Evolutionary conservation across 2,113 vertebrate species (phyloP), one percentile per base, ranked within the genome.

Genomic region (Phrynosoma platyrhinos): DNA sequence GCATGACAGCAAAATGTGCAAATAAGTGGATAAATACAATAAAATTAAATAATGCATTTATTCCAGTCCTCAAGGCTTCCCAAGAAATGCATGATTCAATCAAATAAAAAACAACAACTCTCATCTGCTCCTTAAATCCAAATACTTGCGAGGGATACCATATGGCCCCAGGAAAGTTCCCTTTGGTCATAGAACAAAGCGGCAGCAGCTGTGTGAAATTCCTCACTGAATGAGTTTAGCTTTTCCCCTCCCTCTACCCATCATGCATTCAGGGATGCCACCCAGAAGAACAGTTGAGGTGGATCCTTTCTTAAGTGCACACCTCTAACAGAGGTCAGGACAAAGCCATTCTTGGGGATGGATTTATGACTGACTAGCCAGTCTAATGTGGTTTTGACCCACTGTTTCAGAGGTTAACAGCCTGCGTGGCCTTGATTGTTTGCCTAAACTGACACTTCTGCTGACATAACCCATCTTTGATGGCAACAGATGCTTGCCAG

Each of bases 281-380:
- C 47, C 87, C 85, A 81, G 72, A 62, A 89, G 68, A 83, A 71
- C 81, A 76, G 62, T 32, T 79, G 66, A 88, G 83, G 53, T 74
- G 10, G 90, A 88, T 91, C 66, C 12, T 91, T 90, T 20, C 86
- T 94, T 93, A 92, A 1, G 2, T 21, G 90, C 86, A 85, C 83
- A 89, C 83, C 91, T 91, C 79, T 90, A 78, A 86, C 0, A 0
- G 77, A 20, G 74, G 42, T 85, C 9, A 72, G 0, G 23, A 42
- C 89, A 27, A 91, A 92, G 30, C 62, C 75, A 89, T 92, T 89
- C 92, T 91, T 47, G 40, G 88, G 83, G 68, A 91, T 85, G 2
- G 12, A 91, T 95, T 80, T 91, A 83, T 85, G 74, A 58, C 84
- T 77, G 77, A 88, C 36, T 47, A 93, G 91, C 82, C 71, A 82